Conservation (phyloP, 2,113 vertebrate species). For the Sterna hirundo region DNA sequence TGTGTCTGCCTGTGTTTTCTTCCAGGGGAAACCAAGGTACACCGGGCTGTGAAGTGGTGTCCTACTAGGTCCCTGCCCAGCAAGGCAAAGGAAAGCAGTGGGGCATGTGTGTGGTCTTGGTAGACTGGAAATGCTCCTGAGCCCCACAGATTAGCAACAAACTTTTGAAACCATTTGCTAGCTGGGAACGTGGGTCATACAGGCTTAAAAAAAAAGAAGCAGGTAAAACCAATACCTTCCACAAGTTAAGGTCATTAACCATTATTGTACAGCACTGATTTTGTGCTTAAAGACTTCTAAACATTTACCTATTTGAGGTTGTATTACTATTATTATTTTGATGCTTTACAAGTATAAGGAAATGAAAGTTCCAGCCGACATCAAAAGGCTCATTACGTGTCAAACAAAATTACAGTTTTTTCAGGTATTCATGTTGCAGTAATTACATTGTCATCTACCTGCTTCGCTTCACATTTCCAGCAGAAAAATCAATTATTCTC, state of each 20-base stretch:
- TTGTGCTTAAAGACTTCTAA: not conserved
- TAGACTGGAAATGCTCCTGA: not conserved
- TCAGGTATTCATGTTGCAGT: not conserved
- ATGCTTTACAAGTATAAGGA: not conserved
- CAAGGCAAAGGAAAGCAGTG: not conserved
- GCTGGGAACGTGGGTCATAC: not conserved
- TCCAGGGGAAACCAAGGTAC: not conserved
- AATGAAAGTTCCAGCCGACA: not conserved
- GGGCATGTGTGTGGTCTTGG: not conserved
- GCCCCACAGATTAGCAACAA: not conserved
- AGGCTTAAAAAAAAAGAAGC: not conserved
- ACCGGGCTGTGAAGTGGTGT: rapidly evolving
- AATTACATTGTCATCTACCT: not conserved
- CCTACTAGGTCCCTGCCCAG: not conserved
- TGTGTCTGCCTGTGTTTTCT: not conserved
- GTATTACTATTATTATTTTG: not conserved
- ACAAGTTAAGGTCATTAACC: not conserved
- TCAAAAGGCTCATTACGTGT: not conserved
- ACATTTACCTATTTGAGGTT: not conserved
- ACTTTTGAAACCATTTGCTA: not conserved
- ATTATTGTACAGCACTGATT: not conserved
- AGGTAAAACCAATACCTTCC: not conserved
- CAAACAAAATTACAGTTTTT: not conserved
- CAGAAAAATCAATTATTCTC: not conserved
- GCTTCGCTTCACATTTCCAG: not conserved